A percentile compares a stretch with the other conserved stretches of the same genome.
These are phyloP conservation scores for Helostoma temminkii DNA, from an alignment of 2,797 vertebrate genomes.

Conservation along the genomic window DNA sequence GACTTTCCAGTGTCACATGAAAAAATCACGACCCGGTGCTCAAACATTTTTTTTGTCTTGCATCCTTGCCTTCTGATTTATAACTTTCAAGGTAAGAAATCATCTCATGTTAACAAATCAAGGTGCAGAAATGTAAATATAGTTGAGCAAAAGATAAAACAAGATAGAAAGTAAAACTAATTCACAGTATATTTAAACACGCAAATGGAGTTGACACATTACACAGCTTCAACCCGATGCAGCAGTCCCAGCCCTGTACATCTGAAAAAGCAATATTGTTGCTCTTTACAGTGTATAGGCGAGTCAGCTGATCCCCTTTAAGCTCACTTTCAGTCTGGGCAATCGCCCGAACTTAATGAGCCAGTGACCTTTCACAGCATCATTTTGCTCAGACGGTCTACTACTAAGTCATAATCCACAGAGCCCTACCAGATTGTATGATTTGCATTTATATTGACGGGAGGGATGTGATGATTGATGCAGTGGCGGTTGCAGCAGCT, in stretches of 20 bases:
- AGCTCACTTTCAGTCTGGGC: slow-evolving; percentile 18
- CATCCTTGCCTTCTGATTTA: neutral
- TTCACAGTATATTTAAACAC: neutral
- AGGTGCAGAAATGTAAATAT: neutral
- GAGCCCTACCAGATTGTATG: slow-evolving; percentile 37
- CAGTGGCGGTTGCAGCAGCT: slow-evolving; percentile 20
- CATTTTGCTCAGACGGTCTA: slow-evolving; percentile 35
- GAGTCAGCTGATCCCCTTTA: slow-evolving; percentile 24
- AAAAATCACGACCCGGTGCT: too few species aligned
- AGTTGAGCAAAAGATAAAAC: neutral
- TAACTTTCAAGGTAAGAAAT: neutral
- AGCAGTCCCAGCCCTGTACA: slow-evolving; percentile 17
- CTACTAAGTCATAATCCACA: slow-evolving; percentile 52
- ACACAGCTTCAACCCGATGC: slow-evolving; percentile 18
- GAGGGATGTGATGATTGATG: slow-evolving; percentile 50
- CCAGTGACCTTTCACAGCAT: slow-evolving; percentile 59
- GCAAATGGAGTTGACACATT: slow-evolving; percentile 25
- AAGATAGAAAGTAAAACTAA: neutral
- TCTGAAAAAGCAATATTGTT: slow-evolving; percentile 32
- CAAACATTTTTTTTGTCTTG: neutral
- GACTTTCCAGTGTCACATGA: too few species aligned
- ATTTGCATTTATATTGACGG: slow-evolving; percentile 78
- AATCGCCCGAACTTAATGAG: slow-evolving; percentile 48
- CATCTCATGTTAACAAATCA: neutral
- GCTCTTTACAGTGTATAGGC: slow-evolving; percentile 38